Percentiles rank a stretch among this genome's conserved stretches.
phyloP scores from a whole-genome alignment of 1,140 invertebrate genomes.

The Pseudobourletiella spinata region DNA sequence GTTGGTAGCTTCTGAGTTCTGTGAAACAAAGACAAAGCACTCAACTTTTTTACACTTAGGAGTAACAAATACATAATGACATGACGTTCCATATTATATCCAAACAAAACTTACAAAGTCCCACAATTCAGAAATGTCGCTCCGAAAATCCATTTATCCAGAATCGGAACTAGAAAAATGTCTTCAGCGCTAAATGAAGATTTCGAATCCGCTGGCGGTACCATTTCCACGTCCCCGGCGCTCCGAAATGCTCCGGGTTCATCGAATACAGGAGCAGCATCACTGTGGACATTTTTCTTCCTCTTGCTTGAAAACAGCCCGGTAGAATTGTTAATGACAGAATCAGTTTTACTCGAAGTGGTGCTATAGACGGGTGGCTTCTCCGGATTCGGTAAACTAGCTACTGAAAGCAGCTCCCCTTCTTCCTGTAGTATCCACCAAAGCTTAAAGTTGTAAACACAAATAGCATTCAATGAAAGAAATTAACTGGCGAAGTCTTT shows the following conservation, averaged over 20 bases:
- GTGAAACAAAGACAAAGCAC: too few relatives aligned
- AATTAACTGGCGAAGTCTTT: neutral
- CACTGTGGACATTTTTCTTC: neutral
- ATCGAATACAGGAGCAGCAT: neutral
- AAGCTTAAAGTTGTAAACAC: neutral
- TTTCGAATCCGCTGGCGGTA: neutral
- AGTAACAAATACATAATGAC: too few relatives aligned
- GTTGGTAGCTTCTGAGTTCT: neutral
- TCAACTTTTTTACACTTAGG: too few relatives aligned
- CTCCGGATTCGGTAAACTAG: neutral
- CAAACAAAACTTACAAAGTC: neutral
- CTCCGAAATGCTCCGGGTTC: neutral
- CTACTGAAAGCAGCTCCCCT: neutral
- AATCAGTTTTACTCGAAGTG: neutral
- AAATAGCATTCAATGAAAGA: neutral
- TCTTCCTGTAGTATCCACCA: neutral
- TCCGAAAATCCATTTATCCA: conserved; percentile 4
- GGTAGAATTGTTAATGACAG: too few relatives aligned
- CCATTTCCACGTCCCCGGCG: neutral
- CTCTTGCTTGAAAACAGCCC: neutral
- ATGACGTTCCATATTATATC: too few relatives aligned
- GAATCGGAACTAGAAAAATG: neutral
- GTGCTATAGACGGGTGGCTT: neutral
- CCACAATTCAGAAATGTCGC: neutral
- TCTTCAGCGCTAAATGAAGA: neutral